Evolutionary conservation across 1,140 invertebrate genomes (phyloP), one percentile per base, ranked within the genome.

Genomic region (Trinorchestia longiramus): DNA sequence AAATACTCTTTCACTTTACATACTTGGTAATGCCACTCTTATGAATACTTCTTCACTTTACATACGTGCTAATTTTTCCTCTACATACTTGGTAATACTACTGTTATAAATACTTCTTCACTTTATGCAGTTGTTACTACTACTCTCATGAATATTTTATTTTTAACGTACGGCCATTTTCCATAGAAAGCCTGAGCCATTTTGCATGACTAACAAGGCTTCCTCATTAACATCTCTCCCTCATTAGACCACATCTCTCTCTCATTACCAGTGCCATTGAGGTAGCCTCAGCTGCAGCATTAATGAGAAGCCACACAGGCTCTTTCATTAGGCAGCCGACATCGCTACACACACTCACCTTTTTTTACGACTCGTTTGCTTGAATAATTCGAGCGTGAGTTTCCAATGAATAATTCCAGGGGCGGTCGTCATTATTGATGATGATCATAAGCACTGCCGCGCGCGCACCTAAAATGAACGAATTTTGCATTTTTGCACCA

Each of bases 331-430:
- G 41, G n/a, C 36, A 41, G 88, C 41, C 88, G 43, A 90, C 88
- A 90, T 90, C 88, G 88, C 88, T 90, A 43, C 88, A 90, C 88
- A 43, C 88, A 42, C 88, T 8, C 62, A 90, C 43, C 8, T 28
- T 42, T 90, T 87, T 87, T 90, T 90, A 90, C 88, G 88, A 41
- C 88, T 43, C 88, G 88, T 43, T 90, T 90, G 88, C 41, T 43
- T 28, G 88, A 90, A 90, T 90, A 90, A 90, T 90, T 90, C 88
- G 88, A 8, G 41, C 88, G 88, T 90, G 28, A 90, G 43, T 90
- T 90, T 90, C 88, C 88, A 90, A 90, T 90, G 88, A 90, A 90
- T 41, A 90, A 90, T 90, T 43, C 88, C 88, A 41, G 88, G n/a
- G 4, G 6, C 3, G 88, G n/a, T 90, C 88, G 43, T 90, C 88